Evolutionary conservation across 2,113 vertebrate species (phyloP), one percentile per base, ranked within the genome.

Genomic region (Camelus dromedarius): DNA sequence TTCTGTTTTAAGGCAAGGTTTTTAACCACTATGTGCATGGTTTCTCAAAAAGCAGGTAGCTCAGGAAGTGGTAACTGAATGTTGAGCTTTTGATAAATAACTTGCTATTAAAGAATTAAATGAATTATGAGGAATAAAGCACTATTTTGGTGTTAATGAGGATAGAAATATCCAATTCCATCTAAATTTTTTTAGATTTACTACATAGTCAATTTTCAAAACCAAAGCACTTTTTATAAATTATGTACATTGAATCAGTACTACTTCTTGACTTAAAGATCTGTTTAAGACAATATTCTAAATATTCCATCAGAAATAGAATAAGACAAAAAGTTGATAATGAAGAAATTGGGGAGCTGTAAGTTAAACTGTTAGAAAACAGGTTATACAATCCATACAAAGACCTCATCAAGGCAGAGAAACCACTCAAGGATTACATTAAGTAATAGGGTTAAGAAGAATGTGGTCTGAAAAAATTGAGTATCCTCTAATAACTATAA

Each of bases 401-500:
- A 98, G 96, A 62, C 66, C 48, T 94, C 93, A 92, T 93, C 89
- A 96, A 98, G 95, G 83, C 94, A 97, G 92, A 98, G 94, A 97
- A 98, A 97, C 88, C 95, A 98, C 96, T 97, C 97, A 96, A 98
- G 54, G 93, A 94, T 98, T 98, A 98, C 94, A 98, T 95, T 98
- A 98, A 93, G 18, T 98, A 98, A 97, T 88, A 98, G 64, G 93
- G 94, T 98, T 98, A 98, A 98, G 97, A 96, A 98, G 97, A 98
- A 97, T 98, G 98, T 77, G 77, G 96, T 91, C 98, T 98, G 97
- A 98, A 98, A 97, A 97, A 98, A 98, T 93, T 97, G 96, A 98
- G 93, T 98, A 98, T 98, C 98, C 98, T 98, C 95, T 98, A 98
- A 98, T 98, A 98, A 98, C 98, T 98, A 38, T 97, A 97, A 98